phyloP scores from a whole-genome alignment of 2,797 vertebrate genomes.

The Chrosomus eos region DNA sequence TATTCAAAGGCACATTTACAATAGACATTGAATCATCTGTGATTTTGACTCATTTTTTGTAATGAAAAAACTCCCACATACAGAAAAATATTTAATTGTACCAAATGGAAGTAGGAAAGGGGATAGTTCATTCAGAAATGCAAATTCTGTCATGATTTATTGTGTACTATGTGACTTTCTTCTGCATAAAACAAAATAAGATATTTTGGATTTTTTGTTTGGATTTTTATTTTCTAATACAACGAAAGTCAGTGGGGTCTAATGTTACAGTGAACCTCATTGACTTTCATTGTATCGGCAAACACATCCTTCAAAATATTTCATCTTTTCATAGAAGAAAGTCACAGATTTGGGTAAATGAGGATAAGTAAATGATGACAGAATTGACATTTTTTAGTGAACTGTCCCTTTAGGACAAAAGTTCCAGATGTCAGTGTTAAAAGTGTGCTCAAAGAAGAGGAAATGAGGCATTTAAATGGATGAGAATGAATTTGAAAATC shows the following conservation, averaged over 20 bases:
- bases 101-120: not conserved
- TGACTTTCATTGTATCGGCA: not conserved
- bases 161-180: not conserved
- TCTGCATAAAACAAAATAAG: not conserved
- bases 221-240: not conserved
- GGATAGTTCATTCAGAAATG: not conserved
- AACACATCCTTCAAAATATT: not conserved
- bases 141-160: not conserved
- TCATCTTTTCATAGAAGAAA: not conserved
- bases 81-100: not conserved
- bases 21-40: not conserved
- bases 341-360: not conserved
- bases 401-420: not conserved
- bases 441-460: not conserved
- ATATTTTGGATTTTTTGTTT: too few species aligned
- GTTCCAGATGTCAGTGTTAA: not conserved
- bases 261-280: not conserved
- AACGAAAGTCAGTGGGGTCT: not conserved
- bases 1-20: not conserved
- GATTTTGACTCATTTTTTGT: not conserved
- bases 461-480: conserved; percentile 6
- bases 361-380: not conserved
- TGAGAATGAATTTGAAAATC: not conserved
- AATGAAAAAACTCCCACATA: not conserved
- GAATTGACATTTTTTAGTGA: not conserved